Conservation (phyloP, 2,797 vertebrate genomes). For the Delichon dasypus region DNA sequence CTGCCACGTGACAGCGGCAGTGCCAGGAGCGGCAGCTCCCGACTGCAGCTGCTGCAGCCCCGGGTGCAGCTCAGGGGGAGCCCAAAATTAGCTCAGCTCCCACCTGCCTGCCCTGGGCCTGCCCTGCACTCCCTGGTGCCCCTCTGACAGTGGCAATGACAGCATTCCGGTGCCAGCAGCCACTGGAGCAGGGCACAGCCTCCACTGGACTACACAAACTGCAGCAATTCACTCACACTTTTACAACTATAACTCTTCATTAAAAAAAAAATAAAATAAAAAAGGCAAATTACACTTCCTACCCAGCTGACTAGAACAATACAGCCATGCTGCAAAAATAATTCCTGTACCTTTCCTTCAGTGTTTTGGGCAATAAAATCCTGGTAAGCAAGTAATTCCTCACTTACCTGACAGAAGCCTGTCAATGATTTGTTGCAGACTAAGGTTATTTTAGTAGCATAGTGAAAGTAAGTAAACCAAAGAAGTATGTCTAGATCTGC, state of each 20-base stretch:
- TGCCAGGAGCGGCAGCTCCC: neutral
- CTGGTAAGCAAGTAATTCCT: neutral
- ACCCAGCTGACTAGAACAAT: neutral
- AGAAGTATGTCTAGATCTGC: neutral
- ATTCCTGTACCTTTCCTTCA: neutral
- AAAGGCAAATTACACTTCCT: neutral
- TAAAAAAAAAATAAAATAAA: too few species aligned
- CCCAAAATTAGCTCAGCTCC: slow-evolving; percentile 20
- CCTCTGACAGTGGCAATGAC: neutral
- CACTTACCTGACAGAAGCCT: neutral
- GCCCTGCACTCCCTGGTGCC: neutral
- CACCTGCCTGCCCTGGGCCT: neutral
- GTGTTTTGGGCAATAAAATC: neutral
- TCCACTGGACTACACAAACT: neutral
- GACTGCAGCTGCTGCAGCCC: slow-evolving; percentile 1
- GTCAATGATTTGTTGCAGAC: too few species aligned
- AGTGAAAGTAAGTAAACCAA: neutral
- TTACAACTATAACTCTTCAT: neutral
- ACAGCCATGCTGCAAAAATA: neutral
- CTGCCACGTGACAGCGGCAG: neutral
- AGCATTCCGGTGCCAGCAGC: neutral
- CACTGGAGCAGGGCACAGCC: neutral
- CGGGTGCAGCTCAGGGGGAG: neutral
- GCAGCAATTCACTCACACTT: neutral
- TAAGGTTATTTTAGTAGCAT: neutral